Percentiles rank a stretch among this genome's conserved stretches.
Evolutionary conservation across 2,888 invertebrate genomes (phyloP).

Genomic region (Rhodophaea formosa): DNA sequence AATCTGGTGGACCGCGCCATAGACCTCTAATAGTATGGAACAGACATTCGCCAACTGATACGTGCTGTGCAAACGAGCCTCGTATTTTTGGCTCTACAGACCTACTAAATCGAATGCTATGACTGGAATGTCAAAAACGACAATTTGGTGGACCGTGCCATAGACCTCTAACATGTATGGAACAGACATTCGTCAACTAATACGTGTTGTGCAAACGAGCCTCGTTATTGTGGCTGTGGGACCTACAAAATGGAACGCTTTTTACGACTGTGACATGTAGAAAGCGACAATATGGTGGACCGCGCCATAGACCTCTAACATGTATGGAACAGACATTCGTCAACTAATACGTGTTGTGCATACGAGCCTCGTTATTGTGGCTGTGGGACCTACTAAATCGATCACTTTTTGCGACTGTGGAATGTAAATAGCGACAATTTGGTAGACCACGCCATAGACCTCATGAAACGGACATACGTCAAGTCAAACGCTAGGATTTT

Average conservation of each 20-base stretch:
- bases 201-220: slow-evolving; percentile 31
- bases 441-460: slow-evolving; percentile 6
- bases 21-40: neutral
- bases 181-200: too few species aligned
- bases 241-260: too few species aligned
- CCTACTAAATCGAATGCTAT: too few species aligned
- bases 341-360: slow-evolving; percentile 30
- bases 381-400: slow-evolving; percentile 30
- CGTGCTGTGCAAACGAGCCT: too few species aligned
- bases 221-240: slow-evolving; percentile 32
- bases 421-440: slow-evolving; percentile 21
- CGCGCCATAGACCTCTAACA: too few species aligned
- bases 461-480: neutral
- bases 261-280: too few species aligned
- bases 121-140: too few species aligned
- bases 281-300: too few species aligned
- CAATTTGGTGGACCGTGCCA: too few species aligned
- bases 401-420: slow-evolving; percentile 25
- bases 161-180: too few species aligned
- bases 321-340: too few species aligned
- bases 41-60: neutral
- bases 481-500: neutral
- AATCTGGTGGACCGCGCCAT: slow-evolving; percentile 12
- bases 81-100: too few species aligned
- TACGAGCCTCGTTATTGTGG: slow-evolving; percentile 32